Percentiles rank a stretch among this genome's conserved stretches.
Evolutionary conservation across 2,113 vertebrate species (phyloP).

Genomic region (Nycticorax nycticorax): DNA sequence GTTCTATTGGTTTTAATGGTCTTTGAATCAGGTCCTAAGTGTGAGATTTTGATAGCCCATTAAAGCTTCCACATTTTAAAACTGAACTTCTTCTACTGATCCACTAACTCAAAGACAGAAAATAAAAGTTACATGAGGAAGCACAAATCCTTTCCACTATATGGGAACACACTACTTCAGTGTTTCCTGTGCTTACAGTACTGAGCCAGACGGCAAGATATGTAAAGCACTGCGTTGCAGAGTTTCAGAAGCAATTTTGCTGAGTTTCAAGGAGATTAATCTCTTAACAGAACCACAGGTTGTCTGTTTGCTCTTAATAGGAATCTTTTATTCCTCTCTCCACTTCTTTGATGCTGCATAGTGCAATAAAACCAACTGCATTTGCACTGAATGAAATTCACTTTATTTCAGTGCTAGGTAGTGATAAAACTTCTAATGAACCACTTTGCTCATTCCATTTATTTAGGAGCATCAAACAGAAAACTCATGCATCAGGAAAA

Average conservation of each 20-base stretch:
- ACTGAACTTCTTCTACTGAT: neutral
- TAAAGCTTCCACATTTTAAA: neutral
- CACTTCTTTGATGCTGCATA: neutral
- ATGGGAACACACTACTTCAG: neutral
- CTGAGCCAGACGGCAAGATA: neutral
- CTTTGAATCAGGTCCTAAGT: neutral
- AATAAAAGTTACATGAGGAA: neutral
- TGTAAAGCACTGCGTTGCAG: neutral
- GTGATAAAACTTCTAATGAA: constrained; percentile 21
- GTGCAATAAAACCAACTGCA: neutral
- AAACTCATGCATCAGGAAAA: neutral
- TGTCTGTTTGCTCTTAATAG: neutral
- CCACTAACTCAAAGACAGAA: neutral
- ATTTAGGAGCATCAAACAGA: constrained; percentile 4
- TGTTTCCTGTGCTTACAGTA: neutral
- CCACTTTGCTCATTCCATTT: neutral
- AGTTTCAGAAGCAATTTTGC: constrained; percentile 5
- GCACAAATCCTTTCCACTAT: neutral
- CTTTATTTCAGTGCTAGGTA: neutral
- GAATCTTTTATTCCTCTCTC: constrained; percentile 16
- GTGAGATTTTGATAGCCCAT: neutral
- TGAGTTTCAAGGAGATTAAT: neutral
- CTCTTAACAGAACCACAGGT: neutral
- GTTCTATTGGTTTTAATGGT: neutral
- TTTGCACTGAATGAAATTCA: neutral